Evolutionary conservation across 2,888 invertebrate genomes (phyloP).

Genomic region (Athalia cordata): DNA sequence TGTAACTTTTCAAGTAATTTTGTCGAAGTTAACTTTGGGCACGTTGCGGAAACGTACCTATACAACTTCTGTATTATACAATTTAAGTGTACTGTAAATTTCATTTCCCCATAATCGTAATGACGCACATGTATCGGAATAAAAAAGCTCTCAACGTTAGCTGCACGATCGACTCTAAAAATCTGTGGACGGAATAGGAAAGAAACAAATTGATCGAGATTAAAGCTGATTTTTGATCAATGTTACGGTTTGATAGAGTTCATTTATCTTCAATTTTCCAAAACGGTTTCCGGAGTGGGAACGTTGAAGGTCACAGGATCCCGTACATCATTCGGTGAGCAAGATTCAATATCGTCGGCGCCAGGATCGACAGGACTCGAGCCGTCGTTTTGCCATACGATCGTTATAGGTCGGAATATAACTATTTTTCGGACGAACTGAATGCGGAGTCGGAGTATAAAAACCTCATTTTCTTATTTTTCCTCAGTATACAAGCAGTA

Average conservation of each 20-base stretch:
- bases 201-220: too few relatives aligned
- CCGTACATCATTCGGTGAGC: not conserved
- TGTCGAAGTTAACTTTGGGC: not conserved
- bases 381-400: not conserved
- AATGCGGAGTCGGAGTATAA: constrained; percentile 8
- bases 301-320: too few relatives aligned
- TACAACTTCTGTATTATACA: too few relatives aligned
- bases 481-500: not conserved
- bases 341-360: constrained; percentile 21
- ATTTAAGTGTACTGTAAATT: too few relatives aligned
- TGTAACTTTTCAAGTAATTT: constrained; percentile 2
- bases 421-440: constrained; percentile 25
- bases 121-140: too few relatives aligned
- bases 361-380: constrained; percentile 9
- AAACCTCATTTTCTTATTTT: constrained; percentile 28
- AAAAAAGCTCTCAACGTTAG: too few relatives aligned
- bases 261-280: not conserved
- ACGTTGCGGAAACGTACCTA: not conserved
- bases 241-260: too few relatives aligned
- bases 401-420: constrained; percentile 9
- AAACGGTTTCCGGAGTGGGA: too few relatives aligned
- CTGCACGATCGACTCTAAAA: too few relatives aligned
- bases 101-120: too few relatives aligned
- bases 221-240: too few relatives aligned
- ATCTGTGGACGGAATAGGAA: too few relatives aligned